Conservation (phyloP, 2,113 vertebrate species). For the Urocynchramus pylzowi region DNA sequence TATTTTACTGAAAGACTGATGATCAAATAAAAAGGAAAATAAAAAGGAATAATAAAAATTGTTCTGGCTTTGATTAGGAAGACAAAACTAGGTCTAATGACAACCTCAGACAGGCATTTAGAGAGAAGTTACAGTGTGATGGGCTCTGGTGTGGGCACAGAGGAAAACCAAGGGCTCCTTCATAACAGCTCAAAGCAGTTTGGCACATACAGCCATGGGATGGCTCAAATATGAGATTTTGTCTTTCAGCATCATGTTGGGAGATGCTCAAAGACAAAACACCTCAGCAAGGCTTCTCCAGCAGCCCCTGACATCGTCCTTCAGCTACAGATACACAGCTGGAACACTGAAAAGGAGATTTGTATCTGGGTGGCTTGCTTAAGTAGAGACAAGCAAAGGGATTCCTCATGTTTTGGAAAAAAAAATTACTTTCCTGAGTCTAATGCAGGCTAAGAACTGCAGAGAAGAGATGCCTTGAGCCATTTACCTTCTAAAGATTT, state of each 20-base stretch:
- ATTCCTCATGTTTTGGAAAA: background rate
- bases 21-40: background rate
- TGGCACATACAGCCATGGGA: background rate
- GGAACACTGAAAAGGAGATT: background rate
- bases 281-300: background rate
- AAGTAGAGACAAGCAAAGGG: background rate
- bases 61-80: background rate
- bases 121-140: background rate
- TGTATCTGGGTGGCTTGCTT: background rate
- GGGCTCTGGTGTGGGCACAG: background rate
- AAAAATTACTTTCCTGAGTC: background rate
- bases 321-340: background rate
- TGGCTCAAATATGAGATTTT: background rate
- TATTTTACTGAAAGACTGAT: background rate
- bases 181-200: background rate
- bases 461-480: slow-evolving; percentile 12
- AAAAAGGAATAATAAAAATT: background rate
- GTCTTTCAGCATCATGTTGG: background rate
- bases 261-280: background rate
- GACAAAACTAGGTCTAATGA: background rate
- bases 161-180: background rate
- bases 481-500: slow-evolving; percentile 29
- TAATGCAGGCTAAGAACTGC: background rate
- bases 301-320: background rate
- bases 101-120: background rate